phyloP scores from a whole-genome alignment of 2,888 invertebrate genomes.

The Metalampra italica region DNA sequence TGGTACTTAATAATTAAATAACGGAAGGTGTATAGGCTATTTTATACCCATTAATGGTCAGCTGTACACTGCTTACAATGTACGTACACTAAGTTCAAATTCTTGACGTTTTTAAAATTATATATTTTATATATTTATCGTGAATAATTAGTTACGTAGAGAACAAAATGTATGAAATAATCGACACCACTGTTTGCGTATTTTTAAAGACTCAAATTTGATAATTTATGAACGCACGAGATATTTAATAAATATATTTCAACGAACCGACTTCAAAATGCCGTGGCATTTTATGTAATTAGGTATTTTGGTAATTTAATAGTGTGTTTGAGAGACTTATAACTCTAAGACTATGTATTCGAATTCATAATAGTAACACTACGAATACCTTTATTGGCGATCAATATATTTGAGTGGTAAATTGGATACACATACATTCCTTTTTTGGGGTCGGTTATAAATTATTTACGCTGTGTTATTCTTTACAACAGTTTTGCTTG shows the following conservation, averaged over 20 bases:
- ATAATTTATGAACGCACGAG: neutral
- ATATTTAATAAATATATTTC: too few species aligned
- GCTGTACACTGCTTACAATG: conserved; percentile 69
- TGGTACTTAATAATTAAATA: conserved; percentile 35
- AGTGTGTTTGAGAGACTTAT: too few species aligned
- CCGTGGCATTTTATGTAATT: too few species aligned
- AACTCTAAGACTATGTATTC: too few species aligned
- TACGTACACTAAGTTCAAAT: conserved; percentile 68
- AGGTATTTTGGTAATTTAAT: too few species aligned
- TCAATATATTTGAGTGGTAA: too few species aligned
- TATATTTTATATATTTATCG: conserved; percentile 65
- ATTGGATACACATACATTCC: too few species aligned
- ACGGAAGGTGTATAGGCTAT: conserved; percentile 46
- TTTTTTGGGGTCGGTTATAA: too few species aligned
- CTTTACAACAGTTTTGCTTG: neutral
- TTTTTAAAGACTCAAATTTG: conserved; percentile 1
- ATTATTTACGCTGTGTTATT: neutral
- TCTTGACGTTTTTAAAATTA: conserved; percentile 58
- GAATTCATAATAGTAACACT: too few species aligned
- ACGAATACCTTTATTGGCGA: too few species aligned
- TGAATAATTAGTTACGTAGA: conserved; percentile 54
- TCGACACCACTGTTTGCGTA: conserved; percentile 25
- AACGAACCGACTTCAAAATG: too few species aligned
- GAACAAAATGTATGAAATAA: conserved; percentile 45
- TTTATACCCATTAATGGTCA: conserved; percentile 37